These are phyloP conservation scores for Pollenia angustigena DNA, from an alignment of 2,888 invertebrate species.

Conservation along the genomic window DNA sequence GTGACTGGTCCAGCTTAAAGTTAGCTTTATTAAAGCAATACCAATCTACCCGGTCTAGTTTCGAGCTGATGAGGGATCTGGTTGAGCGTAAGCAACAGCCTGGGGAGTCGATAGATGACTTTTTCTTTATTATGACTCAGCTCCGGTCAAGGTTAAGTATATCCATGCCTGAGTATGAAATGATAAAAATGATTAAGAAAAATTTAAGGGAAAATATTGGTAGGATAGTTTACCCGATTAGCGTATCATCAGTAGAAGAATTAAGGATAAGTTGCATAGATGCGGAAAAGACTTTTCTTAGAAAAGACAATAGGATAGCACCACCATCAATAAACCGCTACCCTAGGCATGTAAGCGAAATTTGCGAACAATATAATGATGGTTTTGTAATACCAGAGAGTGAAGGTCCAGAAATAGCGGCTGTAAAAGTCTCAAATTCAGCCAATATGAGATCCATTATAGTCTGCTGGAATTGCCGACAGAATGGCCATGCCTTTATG, in stretches of 20 bases:
- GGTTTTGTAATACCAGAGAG: too few relatives aligned
- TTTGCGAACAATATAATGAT: too few relatives aligned
- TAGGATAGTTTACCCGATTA: not conserved
- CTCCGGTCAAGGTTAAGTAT: not conserved
- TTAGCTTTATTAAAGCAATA: not conserved
- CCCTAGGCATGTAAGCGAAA: too few relatives aligned
- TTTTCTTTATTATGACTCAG: not conserved
- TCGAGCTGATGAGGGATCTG: slow-evolving; percentile 2
- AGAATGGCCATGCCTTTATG: not conserved
- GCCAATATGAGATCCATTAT: too few relatives aligned
- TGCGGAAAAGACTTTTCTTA: not conserved
- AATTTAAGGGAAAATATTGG: not conserved
- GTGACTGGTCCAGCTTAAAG: slow-evolving; percentile 8
- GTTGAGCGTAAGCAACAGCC: not conserved
- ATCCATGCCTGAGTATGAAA: not conserved
- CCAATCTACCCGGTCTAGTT: not conserved
- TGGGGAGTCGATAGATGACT: not conserved
- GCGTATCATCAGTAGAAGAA: not conserved
- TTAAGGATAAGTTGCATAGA: not conserved
- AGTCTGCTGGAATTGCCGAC: slow-evolving; percentile 4
- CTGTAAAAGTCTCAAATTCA: too few relatives aligned
- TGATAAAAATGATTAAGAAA: not conserved
- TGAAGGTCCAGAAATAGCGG: too few relatives aligned
- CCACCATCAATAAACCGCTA: too few relatives aligned
- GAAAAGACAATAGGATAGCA: not conserved